Conservation (phyloP, 2,888 invertebrate genomes). For the Coleophora flavipennella region DNA sequence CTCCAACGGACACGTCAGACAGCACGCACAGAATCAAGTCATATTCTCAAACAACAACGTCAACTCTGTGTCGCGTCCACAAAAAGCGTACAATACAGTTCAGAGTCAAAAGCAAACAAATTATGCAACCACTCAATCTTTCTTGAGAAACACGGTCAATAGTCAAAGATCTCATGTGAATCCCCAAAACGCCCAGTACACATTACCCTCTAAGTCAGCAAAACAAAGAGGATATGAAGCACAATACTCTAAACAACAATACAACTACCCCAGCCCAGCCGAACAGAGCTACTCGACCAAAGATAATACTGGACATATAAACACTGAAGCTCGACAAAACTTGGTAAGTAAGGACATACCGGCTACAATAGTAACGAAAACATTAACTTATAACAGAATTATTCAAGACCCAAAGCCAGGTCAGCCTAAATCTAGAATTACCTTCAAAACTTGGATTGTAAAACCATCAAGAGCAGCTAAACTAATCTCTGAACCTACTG, state of each 20-base stretch:
- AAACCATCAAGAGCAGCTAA: slow-evolving; percentile 51
- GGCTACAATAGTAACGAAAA: slow-evolving; percentile 50
- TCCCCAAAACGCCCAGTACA: slow-evolving; percentile 30
- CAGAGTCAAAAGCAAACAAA: slow-evolving; percentile 26
- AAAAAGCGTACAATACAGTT: slow-evolving; percentile 21
- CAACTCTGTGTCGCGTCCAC: slow-evolving; percentile 22
- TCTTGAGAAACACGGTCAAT: slow-evolving; percentile 20
- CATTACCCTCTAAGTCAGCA: slow-evolving; percentile 24
- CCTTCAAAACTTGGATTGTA: slow-evolving; percentile 60
- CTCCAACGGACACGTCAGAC: slow-evolving; percentile 29
- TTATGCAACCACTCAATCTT: slow-evolving; percentile 19
- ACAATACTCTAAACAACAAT: slow-evolving; percentile 35
- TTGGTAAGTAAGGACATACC: slow-evolving; percentile 51
- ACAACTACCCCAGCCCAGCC: slow-evolving; percentile 24
- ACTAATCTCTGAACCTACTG: slow-evolving; percentile 36
- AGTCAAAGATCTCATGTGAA: slow-evolving; percentile 25
- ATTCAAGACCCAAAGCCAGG: slow-evolving; percentile 42
- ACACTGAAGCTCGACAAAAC: slow-evolving; percentile 46
- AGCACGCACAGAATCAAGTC: slow-evolving; percentile 22
- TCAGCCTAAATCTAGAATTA: slow-evolving; percentile 52
- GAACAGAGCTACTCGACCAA: slow-evolving; percentile 21
- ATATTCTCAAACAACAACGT: slow-evolving; percentile 14
- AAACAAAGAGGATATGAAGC: slow-evolving; percentile 27
- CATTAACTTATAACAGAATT: slow-evolving; percentile 46
- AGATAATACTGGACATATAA: slow-evolving; percentile 27